Evolutionary conservation across 2,797 vertebrate species (phyloP).

Genomic region (Molothrus ater): DNA sequence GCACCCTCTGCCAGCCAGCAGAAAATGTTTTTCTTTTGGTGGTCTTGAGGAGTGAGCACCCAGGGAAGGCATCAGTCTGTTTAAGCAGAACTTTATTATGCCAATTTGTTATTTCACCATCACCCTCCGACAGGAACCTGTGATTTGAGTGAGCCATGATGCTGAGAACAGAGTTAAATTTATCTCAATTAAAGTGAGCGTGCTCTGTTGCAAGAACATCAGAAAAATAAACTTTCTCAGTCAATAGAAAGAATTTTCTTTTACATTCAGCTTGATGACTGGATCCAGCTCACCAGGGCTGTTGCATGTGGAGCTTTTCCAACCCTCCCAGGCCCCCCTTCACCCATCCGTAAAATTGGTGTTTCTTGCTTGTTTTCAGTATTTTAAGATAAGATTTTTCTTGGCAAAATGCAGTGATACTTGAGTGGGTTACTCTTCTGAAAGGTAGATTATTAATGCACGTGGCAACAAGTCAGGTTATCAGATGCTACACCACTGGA

Average conservation of each 20-base stretch:
- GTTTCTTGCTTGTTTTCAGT: background rate
- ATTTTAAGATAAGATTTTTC: background rate
- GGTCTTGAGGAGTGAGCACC: background rate
- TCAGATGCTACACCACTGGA: background rate
- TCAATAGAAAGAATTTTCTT: background rate
- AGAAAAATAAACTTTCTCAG: background rate
- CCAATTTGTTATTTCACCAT: constrained; percentile 11
- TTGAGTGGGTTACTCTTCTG: background rate
- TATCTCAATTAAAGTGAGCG: constrained; percentile 1
- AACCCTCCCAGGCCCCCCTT: background rate
- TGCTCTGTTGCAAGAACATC: background rate
- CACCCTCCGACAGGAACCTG: background rate
- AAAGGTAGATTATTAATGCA: background rate
- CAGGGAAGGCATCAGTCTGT: background rate
- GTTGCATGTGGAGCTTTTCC: background rate
- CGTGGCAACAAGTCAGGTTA: background rate
- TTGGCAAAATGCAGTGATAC: background rate
- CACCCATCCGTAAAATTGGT: background rate
- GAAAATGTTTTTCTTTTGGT: background rate
- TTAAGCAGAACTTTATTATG: background rate
- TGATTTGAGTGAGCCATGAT: constrained; percentile 1
- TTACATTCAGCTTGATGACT: fast-evolving
- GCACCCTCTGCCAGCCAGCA: background rate
- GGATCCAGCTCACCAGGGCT: background rate
- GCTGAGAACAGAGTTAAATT: background rate